phyloP scores from a whole-genome alignment of 1,140 invertebrate species.

The Telenomus remus region DNA sequence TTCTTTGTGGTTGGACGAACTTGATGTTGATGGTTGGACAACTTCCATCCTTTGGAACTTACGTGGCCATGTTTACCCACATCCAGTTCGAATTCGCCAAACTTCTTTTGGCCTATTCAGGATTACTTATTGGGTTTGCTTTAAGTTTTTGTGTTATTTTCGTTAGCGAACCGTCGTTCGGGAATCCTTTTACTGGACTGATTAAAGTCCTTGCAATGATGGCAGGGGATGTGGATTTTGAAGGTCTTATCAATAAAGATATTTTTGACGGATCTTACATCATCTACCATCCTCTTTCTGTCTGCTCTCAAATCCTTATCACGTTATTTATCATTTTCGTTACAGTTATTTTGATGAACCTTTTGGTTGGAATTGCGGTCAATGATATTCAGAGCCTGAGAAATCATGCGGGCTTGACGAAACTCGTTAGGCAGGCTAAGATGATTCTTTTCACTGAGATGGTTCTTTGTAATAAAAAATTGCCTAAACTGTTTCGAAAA shows the following conservation, averaged over 20 bases:
- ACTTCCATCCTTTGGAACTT: constrained; percentile 80
- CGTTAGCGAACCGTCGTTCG: constrained; percentile 78
- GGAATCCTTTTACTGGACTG: constrained; percentile 77
- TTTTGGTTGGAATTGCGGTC: constrained; percentile 82
- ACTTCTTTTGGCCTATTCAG: constrained; percentile 79
- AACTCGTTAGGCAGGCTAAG: constrained; percentile 81
- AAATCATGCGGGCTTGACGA: constrained; percentile 81
- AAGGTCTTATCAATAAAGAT: constrained; percentile 78
- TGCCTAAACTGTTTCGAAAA: constrained; percentile 74
- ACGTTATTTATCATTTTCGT: constrained; percentile 81
- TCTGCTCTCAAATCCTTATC: constrained; percentile 80
- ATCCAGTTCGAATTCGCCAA: constrained; percentile 80
- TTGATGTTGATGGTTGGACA: constrained; percentile 81
- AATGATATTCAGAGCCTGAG: constrained; percentile 82
- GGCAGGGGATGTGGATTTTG: constrained; percentile 82
- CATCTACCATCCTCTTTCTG: constrained; percentile 72
- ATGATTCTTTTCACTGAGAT: constrained; percentile 81
- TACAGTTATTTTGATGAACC: constrained; percentile 82
- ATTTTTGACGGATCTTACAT: constrained; percentile 67
- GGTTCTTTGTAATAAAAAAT: constrained; percentile 78
- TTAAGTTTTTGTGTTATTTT: constrained; percentile 82
- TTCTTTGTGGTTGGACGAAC: constrained; percentile 80
- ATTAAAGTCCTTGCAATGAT: constrained; percentile 83
- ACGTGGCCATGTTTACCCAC: constrained; percentile 82
- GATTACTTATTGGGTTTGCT: constrained; percentile 79